Base-by-base conservation (phyloP, 2,888 invertebrate genomes). In the Magallana nippona region DNA sequence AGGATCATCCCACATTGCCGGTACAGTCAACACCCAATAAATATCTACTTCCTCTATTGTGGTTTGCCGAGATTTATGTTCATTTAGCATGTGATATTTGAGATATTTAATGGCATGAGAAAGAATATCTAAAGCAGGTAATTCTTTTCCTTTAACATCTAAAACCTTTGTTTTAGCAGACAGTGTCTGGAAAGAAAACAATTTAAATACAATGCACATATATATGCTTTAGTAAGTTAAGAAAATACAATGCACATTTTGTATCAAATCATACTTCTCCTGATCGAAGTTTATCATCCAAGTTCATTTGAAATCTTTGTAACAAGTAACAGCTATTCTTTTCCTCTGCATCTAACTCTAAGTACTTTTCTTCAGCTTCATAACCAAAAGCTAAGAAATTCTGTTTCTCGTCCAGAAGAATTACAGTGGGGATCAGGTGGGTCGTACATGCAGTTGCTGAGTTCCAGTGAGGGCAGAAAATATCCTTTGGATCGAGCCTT, bases 221-320 rank as follows among this genome's bases (percentile, higher is more conserved):
- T 44, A 44, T 44, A 44, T 0, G 5, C 44, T 44, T 44, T 44
- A 44, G 44, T 44, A 44, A 44, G 44, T 44, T 44, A 44, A 0
- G 8, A 0, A 44, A 44, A 5, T 44, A 8, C 0, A 44, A 44
- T 44, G 44, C 44, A 3, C 5, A 44, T 44, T 44, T 44, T 44
- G 44, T 44, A 44, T 44, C 8, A 44, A 0, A 44, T 44, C 44
- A 44, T 44, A 44, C 22, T 13, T 71, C 71, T 22, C 32, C 71
- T 71, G 19, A 27, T 11, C 71, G 22, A 27, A 82, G 82, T 63
- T 58, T 58, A 15, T 83, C 78, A 55, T 63, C 78, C 10, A 86
- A 80, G 27, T 83, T 60, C 86, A 86, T 86, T 81, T 86, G 84
- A 77, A 86, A 86, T n/a, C 85, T 81, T 32, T 79, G 63, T 78